phyloP scores from a whole-genome alignment of 2,797 vertebrate species.

The Danio choprae region DNA sequence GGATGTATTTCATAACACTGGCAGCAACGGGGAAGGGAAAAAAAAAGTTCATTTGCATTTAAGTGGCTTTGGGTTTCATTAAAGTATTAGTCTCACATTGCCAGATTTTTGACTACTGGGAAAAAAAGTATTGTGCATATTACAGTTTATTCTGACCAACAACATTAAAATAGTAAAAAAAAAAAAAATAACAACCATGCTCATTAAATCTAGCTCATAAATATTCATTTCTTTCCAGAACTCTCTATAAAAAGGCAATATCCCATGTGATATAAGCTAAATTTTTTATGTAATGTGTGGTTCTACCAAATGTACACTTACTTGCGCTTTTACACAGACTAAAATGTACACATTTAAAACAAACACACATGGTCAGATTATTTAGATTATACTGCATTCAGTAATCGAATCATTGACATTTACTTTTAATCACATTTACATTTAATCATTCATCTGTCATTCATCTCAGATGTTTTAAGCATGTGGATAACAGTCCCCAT shows the following conservation, averaged over 20 bases:
- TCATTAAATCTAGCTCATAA: constrained; percentile 10
- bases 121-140: not conserved
- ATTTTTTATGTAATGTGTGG: too few relatives aligned
- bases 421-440: too few relatives aligned
- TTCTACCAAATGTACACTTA: too few relatives aligned
- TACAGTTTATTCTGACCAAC: not conserved
- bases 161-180: not conserved
- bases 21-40: not conserved
- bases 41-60: constrained; percentile 29
- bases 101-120: not conserved
- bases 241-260: not conserved
- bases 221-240: not conserved
- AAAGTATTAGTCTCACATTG: not conserved
- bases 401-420: too few relatives aligned
- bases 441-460: too few relatives aligned
- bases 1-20: constrained; percentile 7
- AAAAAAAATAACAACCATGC: constrained; percentile 15
- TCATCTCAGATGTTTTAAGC: too few relatives aligned
- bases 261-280: too few relatives aligned
- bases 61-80: constrained; percentile 10
- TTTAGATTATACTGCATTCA: too few relatives aligned
- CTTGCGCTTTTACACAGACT: too few relatives aligned
- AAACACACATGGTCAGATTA: too few relatives aligned
- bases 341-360: too few relatives aligned
- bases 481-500: too few relatives aligned